Base-by-base conservation (phyloP, 2,888 invertebrate genomes). In the Chelonus formosanus region DNA sequence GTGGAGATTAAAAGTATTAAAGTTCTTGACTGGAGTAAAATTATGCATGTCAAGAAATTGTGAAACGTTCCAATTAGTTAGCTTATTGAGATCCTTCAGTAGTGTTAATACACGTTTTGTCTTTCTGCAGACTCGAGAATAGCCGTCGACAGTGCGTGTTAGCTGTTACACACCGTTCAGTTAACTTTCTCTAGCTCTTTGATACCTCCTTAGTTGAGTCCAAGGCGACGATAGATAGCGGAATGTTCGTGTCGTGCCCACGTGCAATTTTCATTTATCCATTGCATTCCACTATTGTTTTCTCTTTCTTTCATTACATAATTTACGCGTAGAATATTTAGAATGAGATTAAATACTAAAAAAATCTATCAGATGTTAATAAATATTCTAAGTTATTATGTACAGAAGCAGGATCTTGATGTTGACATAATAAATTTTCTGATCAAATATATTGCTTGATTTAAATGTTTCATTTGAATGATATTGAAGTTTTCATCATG, bases 51-150 rank as follows among this genome's bases (percentile, higher is more conserved):
- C 62, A 52, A 59, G 67, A 59, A 47, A 62, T 63, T 60, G 60
- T 68, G 70, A 69, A 72, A 72, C 71, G 63, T 69, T 55, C 69
- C 70, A 67, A 72, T 76, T 74, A 74, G 67, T 69, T 67, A 63
- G 71, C 73, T 75, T 71, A 71, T 75, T 74, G 71, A 75, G 74
- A 69, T 66, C 62, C 43, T 47, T 57, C 60, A 47, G 63, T 52
- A 45, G 66, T 67, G 62, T 69, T 44, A 35, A 47, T 35, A 34
- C 47, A 58, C 47, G 10, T 47, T 58, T 58, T 47, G 45, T 47
- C 34, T 35, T 40, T 40, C 40, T 6, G 40, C 4, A 5, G 6
- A 4, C 6, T 40, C 6, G n/a, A 34, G 10, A 20, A 43, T 40
- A 55, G 31, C 20, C 20, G 5, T 8, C 31, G 20, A 52, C 10